Conservation (phyloP, 2,113 vertebrate species). For the Chloroceryle aenea region DNA sequence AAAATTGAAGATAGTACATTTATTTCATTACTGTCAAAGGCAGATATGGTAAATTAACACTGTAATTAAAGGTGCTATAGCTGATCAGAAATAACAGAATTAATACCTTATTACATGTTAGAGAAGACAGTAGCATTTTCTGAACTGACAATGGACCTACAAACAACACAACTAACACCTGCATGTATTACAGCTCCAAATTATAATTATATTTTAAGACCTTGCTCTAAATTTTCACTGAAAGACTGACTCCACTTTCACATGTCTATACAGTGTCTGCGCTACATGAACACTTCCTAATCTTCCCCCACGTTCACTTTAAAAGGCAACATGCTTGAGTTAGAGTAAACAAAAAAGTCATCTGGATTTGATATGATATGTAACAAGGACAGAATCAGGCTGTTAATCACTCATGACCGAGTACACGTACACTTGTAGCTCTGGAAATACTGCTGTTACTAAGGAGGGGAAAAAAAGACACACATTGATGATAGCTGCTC, state of each 20-base stretch:
- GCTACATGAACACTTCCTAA: neutral
- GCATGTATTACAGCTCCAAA: neutral
- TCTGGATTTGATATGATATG: constrained; percentile 16
- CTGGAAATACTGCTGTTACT: neutral
- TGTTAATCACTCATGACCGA: neutral
- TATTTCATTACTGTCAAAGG: neutral
- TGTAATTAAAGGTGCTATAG: neutral
- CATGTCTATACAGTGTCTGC: neutral
- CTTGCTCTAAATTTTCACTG: neutral
- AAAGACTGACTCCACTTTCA: neutral
- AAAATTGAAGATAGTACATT: neutral
- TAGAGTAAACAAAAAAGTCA: constrained; percentile 14
- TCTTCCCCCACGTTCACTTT: neutral
- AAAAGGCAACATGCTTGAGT: neutral
- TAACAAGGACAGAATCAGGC: neutral
- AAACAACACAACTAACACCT: neutral
- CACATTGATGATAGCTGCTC: neutral
- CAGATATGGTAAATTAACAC: neutral
- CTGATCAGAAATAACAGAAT: neutral
- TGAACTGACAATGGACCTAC: neutral
- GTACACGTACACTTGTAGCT: neutral
- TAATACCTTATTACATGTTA: neutral
- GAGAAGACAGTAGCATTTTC: neutral
- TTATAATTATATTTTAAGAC: neutral
- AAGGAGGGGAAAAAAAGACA: neutral